phyloP scores from a whole-genome alignment of 1,140 invertebrate species.

The Bombyx mandarina region DNA sequence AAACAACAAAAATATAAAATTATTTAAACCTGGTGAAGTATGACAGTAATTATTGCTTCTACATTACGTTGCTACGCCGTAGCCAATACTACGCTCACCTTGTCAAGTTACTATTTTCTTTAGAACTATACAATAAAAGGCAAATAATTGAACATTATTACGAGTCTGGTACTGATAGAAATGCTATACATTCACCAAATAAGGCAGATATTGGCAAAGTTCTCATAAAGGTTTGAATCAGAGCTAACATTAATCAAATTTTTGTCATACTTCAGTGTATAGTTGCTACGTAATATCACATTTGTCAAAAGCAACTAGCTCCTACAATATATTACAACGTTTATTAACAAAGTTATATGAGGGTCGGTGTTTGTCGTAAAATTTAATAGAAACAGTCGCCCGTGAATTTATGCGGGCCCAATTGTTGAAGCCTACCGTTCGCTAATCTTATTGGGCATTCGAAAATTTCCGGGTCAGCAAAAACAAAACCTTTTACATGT shows the following conservation, averaged over 20 bases:
- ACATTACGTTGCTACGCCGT: too few relatives aligned
- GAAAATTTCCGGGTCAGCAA: constrained; percentile 14
- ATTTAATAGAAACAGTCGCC: constrained; percentile 54
- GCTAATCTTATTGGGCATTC: constrained; percentile 34
- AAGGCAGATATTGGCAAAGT: too few relatives aligned
- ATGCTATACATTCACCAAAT: too few relatives aligned
- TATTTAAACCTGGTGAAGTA: too few relatives aligned
- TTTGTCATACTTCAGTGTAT: constrained; percentile 3
- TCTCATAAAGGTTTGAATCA: background rate
- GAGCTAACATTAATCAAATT: background rate
- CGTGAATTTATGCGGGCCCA: constrained; percentile 49
- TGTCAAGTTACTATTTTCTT: too few relatives aligned
- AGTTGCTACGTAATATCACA: constrained; percentile 7
- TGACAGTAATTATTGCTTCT: too few relatives aligned
- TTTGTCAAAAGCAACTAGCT: constrained; percentile 24
- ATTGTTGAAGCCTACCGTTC: constrained; percentile 28
- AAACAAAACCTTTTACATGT: constrained; percentile 15
- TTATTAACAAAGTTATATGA: constrained; percentile 65
- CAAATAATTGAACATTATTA: too few relatives aligned
- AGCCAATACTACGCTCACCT: too few relatives aligned
- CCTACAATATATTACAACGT: constrained; percentile 48
- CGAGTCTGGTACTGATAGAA: too few relatives aligned
- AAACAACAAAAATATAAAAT: too few relatives aligned
- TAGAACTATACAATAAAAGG: too few relatives aligned
- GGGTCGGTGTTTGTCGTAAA: constrained; percentile 57